Evolutionary conservation across 2,113 vertebrate genomes (phyloP).

Genomic region (Tragelaphus scriptus): DNA sequence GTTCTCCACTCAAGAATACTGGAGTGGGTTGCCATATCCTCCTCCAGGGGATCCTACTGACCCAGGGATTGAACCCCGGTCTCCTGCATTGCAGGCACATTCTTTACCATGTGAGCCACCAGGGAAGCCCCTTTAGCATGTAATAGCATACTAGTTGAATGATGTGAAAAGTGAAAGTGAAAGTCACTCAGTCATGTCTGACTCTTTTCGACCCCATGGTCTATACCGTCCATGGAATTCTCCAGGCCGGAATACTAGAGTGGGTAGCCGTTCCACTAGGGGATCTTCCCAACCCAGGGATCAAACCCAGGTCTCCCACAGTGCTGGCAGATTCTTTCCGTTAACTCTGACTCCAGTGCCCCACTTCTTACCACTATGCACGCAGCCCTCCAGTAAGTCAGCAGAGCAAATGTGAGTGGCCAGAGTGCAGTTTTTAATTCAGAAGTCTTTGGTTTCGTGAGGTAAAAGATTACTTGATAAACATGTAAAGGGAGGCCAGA

Average conservation of each 20-base stretch:
- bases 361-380: not conserved
- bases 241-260: not conserved
- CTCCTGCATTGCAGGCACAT: not conserved
- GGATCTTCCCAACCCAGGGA: not conserved
- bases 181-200: not conserved
- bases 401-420: not conserved
- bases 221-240: not conserved
- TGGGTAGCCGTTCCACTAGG: not conserved
- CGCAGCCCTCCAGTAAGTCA: not conserved
- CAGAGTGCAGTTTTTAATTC: not conserved
- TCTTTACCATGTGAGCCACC: not conserved
- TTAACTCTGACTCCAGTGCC: no score
- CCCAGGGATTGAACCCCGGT: accelerated
- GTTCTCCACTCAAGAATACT: not conserved
- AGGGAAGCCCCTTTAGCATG: not conserved
- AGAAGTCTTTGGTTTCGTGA: not conserved
- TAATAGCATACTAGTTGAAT: not conserved
- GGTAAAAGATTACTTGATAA: not conserved
- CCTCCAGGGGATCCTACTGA: not conserved
- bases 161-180: not conserved
- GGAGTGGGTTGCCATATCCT: not conserved
- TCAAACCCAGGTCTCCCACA: not conserved
- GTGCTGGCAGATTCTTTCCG: not conserved
- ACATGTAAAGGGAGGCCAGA: not conserved
- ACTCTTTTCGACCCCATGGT: not conserved